Base-by-base conservation (phyloP, 2,888 invertebrate genomes). In the Drosophila anomalata region DNA sequence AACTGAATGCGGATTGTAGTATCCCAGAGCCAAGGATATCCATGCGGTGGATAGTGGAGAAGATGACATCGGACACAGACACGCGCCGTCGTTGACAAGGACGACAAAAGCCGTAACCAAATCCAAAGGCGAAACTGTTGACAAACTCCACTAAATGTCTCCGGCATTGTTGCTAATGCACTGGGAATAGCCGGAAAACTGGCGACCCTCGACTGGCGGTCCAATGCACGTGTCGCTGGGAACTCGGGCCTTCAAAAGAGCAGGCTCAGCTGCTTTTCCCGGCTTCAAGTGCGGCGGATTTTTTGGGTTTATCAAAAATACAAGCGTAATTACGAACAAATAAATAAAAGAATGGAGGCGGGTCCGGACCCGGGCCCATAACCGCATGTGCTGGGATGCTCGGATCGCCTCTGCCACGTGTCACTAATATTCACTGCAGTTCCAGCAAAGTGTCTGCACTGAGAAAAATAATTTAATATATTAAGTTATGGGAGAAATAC, bases 291-390 rank as follows among this genome's bases (percentile, higher is more conserved):
- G 70, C 70, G 85, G 76, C 79, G 82, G 77, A 87, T 84, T 84
- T 84, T 87, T 74, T 73, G 17, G 41, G 14, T 42, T 42, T 83
- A 80, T 71, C 83, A 53, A 79, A 87, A 79, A 36, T 36, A 36
- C 90, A 89, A 78, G 84, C 84, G 84, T 89, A 89, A 89, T 89
- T 89, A 87, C 88, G 89, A 88, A 88, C 88, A 89, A 89, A 89
- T 88, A 89, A 89, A 89, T 84, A 86, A 67, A 47, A 52, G 71
- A 69, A 71, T 57, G 17, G 62, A 26, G 42, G 52, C 60, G 72
- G 71, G 14, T 7, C 36, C 75, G 68, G 48, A 42, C 29, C 29
- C 29, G 29, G 29, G 47, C 61, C 44, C 42, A 39, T 66, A 87
- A 79, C 83, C 85, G 78, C 79, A 80, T 76, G 73, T 78, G 70